A percentile compares a stretch with the other conserved stretches of the same genome.
Evolutionary conservation across 2,888 invertebrate genomes (phyloP).

Genomic region (Apamea monoglypha): DNA sequence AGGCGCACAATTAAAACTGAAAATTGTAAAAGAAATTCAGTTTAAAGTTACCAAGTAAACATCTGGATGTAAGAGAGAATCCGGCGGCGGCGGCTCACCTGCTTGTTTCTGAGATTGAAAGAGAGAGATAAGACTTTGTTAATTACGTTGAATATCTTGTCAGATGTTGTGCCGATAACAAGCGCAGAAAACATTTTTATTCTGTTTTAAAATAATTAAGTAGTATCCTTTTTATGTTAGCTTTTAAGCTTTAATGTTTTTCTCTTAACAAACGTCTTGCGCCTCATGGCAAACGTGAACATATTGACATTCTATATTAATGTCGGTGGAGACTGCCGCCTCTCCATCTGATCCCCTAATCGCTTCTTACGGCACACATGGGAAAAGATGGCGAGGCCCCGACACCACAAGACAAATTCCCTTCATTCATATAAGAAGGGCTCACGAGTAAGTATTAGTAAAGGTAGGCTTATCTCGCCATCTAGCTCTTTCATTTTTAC

Average conservation of each 20-base stretch:
- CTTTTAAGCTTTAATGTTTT: not conserved
- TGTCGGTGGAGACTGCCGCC: not conserved
- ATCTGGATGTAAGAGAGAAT: conserved; percentile 22
- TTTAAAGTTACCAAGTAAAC: conserved; percentile 52
- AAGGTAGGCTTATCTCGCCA: conserved; percentile 8
- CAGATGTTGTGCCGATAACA: not conserved
- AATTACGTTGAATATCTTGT: conserved; percentile 20
- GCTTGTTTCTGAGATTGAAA: conserved; percentile 23
- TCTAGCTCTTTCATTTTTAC: conserved; percentile 27
- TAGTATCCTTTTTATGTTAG: not conserved
- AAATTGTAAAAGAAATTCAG: conserved; percentile 44
- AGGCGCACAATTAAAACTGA: conserved; percentile 41
- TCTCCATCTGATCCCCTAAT: conserved; percentile 49
- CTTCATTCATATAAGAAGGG: conserved; percentile 38
- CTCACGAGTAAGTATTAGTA: conserved; percentile 22
- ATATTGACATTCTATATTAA: conserved; percentile 36
- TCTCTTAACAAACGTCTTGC: not conserved
- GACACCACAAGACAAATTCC: conserved; percentile 8
- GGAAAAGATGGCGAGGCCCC: not conserved
- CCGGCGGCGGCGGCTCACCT: conserved; percentile 5
- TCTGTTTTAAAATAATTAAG: not conserved
- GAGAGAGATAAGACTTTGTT: conserved; percentile 20
- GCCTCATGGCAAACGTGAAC: not conserved
- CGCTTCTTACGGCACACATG: conserved; percentile 29
- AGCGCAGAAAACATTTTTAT: not conserved